Conservation (phyloP, 2,888 invertebrate species). For the Allophyes oxyacanthae region DNA sequence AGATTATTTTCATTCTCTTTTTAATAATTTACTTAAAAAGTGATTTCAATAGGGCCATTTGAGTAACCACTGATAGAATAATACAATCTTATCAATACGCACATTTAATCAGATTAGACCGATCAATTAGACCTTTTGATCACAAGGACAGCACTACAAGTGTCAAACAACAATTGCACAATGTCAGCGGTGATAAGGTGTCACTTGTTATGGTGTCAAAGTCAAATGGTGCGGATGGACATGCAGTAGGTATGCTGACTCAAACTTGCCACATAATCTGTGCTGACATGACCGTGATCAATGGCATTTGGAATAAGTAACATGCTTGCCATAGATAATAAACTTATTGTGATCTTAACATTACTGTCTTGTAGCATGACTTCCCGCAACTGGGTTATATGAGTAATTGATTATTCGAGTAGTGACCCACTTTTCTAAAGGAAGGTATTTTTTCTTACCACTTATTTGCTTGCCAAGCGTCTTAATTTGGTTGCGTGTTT, state of each 20-base stretch:
- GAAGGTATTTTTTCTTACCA: not conserved
- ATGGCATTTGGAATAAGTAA: too few species aligned
- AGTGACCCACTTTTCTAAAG: not conserved
- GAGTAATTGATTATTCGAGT: constrained; percentile 19
- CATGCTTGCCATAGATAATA: not conserved
- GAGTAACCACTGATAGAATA: too few species aligned
- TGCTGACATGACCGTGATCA: not conserved
- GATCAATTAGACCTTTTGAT: too few species aligned
- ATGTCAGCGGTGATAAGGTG: too few species aligned
- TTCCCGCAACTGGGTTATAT: not conserved
- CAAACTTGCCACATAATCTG: constrained; percentile 1
- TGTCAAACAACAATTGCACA: too few species aligned
- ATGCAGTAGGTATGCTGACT: constrained; percentile 4
- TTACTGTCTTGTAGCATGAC: too few species aligned
- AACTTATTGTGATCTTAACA: not conserved
- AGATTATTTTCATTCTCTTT: too few species aligned
- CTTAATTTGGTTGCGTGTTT: not conserved
- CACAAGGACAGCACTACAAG: too few species aligned
- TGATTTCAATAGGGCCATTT: too few species aligned
- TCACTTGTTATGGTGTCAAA: constrained; percentile 7
- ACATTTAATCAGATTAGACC: too few species aligned
- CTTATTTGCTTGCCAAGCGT: constrained; percentile 20
- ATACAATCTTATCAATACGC: too few species aligned
- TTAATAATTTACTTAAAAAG: too few species aligned
- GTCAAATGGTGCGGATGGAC: constrained; percentile 5